Evolutionary conservation across 2,113 vertebrate genomes (phyloP).

Genomic region (Polyodon spathula): DNA sequence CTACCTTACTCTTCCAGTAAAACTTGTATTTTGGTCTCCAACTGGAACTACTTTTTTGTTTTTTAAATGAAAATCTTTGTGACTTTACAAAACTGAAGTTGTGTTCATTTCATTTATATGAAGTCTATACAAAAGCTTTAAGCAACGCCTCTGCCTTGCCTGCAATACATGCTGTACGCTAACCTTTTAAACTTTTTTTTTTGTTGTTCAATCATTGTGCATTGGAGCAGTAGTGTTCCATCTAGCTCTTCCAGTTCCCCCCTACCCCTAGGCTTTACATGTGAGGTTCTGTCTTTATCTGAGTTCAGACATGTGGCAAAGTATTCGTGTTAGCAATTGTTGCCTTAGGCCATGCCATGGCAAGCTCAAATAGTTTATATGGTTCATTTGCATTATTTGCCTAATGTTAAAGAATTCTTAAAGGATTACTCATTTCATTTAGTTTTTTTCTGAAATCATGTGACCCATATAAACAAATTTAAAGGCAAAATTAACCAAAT

Average conservation of each 20-base stretch:
- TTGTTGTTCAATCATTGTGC: conserved; percentile 14
- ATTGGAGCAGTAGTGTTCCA: conserved; percentile 50
- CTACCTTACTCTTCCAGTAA: conserved; percentile 62
- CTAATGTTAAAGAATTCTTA: no score
- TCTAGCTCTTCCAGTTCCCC: conserved; percentile 48
- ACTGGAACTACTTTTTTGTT: conserved; percentile 56
- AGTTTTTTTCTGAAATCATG: no score
- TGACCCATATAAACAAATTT: no score
- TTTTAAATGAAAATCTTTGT: conserved; percentile 59
- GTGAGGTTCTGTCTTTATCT: conserved; percentile 24
- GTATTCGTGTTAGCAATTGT: conserved; percentile 1
- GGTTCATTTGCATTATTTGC: no score
- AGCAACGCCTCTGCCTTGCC: conserved; percentile 98
- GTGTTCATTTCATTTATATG: conserved; percentile 78
- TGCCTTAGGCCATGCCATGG: no score
- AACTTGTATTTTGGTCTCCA: conserved; percentile 60
- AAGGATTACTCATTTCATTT: no score
- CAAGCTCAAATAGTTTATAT: no score
- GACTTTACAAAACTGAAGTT: conserved; percentile 65
- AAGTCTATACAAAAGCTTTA: conserved; percentile 99
- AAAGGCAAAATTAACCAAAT: no score
- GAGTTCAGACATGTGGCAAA: conserved; percentile 59
- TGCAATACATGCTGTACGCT: conserved; percentile 82
- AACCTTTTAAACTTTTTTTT: no score
- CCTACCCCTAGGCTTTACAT: conserved; percentile 30